Evolutionary conservation across 2,113 vertebrate genomes (phyloP), one percentile per base, ranked within the genome.

Genomic region (Acanthisitta chloris): DNA sequence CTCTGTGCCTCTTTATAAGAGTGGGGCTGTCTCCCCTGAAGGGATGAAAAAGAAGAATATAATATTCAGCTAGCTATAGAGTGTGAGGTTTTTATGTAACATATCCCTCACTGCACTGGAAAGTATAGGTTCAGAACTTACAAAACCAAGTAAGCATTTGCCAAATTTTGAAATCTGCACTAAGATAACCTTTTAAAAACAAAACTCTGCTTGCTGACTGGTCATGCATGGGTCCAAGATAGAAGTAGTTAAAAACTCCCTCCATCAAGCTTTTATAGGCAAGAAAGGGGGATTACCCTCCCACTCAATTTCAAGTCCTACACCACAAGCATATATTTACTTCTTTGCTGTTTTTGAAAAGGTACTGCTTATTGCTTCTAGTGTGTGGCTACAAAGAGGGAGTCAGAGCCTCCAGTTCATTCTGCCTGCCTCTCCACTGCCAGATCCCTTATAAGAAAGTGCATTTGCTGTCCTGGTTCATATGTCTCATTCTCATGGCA

Each of bases 191-290:
- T 73, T 28, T 21, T 29, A 17, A 52, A 83, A 64, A 25, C 3
- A 7, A 62, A 90, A 25, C 17, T 23, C 8, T 49, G 4, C 34
- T 88, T 54, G 21, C 69, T 78, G 51, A 83, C 54, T 23, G 26
- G 6, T 61, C 12, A 0, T 10, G 14, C 14, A 13, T 4, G 2
- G 5, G 6, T 70, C 6, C 42, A 15, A n/a, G 14, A 46, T 1
- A 58, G 57, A 77, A 83, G 70, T 2, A 88, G 28, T 23, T 8
- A 57, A 77, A 92, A 90, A 14, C 13, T 48, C 34, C 33, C 17
- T 38, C 14, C 14, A 34, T 9, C 8, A 70, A 91, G 73, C 18
- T 31, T 49, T 28, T 38, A 23, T 2, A 51, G 76, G 6, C 59
- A 66, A 64, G 40, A 51, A 86, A 64, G 29, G 12, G 4, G 5